These are phyloP conservation scores for Callinectes sapidus DNA, from an alignment of 2,888 invertebrate genomes.

Conservation along the genomic window DNA sequence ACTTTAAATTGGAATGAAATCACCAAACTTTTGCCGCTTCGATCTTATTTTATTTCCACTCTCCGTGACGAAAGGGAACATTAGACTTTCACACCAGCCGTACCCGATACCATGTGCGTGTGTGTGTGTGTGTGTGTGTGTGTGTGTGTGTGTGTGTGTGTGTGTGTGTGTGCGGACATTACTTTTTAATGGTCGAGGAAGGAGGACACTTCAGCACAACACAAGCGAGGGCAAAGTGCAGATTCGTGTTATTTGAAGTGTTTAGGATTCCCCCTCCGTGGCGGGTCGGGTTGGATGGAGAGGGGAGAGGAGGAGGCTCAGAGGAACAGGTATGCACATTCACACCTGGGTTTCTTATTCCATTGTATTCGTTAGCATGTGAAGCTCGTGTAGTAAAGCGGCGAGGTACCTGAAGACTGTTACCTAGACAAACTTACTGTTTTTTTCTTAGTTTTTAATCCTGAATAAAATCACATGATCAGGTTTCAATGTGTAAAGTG, in stretches of 20 bases:
- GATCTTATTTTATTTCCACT: conserved; percentile 9
- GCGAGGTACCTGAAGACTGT: neutral
- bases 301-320: neutral
- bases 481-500: too few relatives aligned
- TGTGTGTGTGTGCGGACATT: neutral
- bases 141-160: neutral
- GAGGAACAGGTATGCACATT: conserved; percentile 11
- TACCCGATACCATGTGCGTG: neutral
- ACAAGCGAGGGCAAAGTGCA: neutral
- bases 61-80: neutral
- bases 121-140: conserved; percentile 27
- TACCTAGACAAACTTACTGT: neutral
- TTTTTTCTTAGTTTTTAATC: neutral
- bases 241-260: conserved; percentile 13
- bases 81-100: neutral
- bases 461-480: too few relatives aligned
- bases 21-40: conserved; percentile 14
- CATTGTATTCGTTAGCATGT: neutral
- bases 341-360: neutral
- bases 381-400: neutral
- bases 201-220: neutral
- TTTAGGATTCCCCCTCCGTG: conserved; percentile 6
- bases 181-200: conserved; percentile 24
- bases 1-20: neutral
- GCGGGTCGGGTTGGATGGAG: neutral